These are phyloP conservation scores for Apogon hyalosoma DNA, from an alignment of 2,797 vertebrate species.

Conservation along the genomic window DNA sequence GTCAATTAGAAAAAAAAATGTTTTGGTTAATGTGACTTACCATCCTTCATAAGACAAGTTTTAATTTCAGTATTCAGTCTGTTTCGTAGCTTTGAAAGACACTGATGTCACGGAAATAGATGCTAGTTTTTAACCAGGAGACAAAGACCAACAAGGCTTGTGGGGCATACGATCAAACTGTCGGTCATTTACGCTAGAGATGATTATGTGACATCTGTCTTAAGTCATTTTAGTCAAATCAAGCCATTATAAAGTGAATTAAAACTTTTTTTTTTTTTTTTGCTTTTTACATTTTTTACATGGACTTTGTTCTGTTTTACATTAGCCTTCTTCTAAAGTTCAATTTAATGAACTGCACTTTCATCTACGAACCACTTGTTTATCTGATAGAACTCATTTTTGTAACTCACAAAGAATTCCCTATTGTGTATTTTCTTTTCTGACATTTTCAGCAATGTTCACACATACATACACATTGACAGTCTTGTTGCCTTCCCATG, in stretches of 20 bases:
- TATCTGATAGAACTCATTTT: background rate
- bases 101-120: no score
- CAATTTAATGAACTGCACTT: background rate
- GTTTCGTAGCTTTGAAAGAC: no score
- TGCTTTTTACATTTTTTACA: no score
- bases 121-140: no score
- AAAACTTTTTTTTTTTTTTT: background rate
- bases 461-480: slow-evolving; percentile 12
- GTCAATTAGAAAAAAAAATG: background rate
- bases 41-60: background rate
- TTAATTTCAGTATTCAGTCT: no score
- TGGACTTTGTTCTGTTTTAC: background rate
- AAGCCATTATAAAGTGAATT: background rate
- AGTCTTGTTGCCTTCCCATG: background rate
- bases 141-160: no score
- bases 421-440: background rate
- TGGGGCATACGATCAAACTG: no score
- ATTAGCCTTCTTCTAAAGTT: slow-evolving; percentile 1
- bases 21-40: background rate
- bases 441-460: background rate
- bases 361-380: background rate
- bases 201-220: background rate
- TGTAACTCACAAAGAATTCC: slow-evolving; percentile 14
- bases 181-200: background rate
- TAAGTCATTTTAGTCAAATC: background rate